A percentile compares a stretch with the other conserved stretches of the same genome.
These are phyloP conservation scores for Meiosimyza decipiens DNA, from an alignment of 2,888 invertebrate species.

Conservation along the genomic window DNA sequence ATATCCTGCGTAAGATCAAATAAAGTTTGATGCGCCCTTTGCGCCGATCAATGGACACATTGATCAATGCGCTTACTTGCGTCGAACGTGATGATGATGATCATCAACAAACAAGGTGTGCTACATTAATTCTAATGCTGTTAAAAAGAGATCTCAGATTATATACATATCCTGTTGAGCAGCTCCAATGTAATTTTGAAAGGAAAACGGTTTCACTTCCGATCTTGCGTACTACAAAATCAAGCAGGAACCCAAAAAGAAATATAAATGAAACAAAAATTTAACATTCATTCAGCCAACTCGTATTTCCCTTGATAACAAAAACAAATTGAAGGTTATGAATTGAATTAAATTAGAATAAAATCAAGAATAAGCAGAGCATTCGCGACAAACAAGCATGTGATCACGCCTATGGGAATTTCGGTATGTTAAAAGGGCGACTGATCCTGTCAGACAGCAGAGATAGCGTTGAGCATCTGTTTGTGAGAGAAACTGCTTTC, in stretches of 20 bases:
- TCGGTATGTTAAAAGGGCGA: constrained; percentile 18
- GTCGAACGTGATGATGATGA: background rate
- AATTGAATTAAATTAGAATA: background rate
- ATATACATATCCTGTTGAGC: constrained; percentile 50
- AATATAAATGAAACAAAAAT: background rate
- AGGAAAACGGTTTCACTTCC: constrained; percentile 33
- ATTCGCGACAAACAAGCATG: constrained; percentile 2
- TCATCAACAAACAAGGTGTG: constrained; percentile 51
- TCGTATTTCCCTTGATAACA: constrained; percentile 49
- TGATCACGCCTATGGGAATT: constrained; percentile 31
- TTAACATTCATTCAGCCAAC: constrained; percentile 29
- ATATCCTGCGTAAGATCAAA: constrained; percentile 10
- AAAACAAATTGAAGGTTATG: too few species aligned
- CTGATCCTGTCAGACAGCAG: constrained; percentile 42
- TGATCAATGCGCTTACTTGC: background rate
- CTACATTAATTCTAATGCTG: constrained; percentile 56
- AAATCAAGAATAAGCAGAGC: background rate
- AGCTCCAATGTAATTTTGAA: background rate
- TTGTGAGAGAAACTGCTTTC: background rate
- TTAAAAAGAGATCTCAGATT: constrained; percentile 43
- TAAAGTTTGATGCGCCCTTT: background rate
- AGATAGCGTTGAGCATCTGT: constrained; percentile 10
- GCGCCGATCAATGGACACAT: constrained; percentile 2
- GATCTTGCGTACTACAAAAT: constrained; percentile 11
- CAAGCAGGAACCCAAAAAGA: background rate